Conservation (phyloP, 2,797 vertebrate genomes). For the Pyrocephalus nanus region DNA sequence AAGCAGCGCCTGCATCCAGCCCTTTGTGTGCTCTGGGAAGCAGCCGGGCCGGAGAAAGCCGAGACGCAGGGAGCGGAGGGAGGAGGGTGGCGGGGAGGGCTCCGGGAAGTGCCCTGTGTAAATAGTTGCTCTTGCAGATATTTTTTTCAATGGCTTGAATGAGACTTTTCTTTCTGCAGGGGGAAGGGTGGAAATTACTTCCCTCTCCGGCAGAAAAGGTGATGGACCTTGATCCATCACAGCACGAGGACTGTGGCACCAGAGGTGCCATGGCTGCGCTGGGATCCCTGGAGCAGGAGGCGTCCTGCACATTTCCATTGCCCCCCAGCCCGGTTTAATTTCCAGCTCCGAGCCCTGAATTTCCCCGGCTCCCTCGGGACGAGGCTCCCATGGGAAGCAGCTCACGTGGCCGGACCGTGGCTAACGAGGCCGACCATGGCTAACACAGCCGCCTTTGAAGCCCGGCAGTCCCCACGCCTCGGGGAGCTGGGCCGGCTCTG, state of each 20-base stretch:
- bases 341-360: neutral
- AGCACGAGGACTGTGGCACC: neutral
- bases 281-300: neutral
- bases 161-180: constrained; percentile 25
- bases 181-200: constrained; percentile 31
- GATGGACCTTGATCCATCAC: neutral
- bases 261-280: fast-evolving
- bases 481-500: neutral
- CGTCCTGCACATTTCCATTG: fast-evolving
- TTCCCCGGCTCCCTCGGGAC: neutral
- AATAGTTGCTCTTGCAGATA: constrained; percentile 44
- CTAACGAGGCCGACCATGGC: neutral
- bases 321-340: neutral
- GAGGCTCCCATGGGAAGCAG: neutral
- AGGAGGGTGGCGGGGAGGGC: neutral
- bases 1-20: neutral
- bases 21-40: neutral
- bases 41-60: neutral
- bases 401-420: neutral
- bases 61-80: neutral
- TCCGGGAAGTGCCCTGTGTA: constrained; percentile 25
- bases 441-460: constrained; percentile 28
- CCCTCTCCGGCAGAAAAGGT: neutral
- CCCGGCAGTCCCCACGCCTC: neutral
- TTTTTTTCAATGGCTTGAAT: neutral